These are phyloP conservation scores for Megaptera novaeangliae DNA, from an alignment of 2,113 vertebrate species.

Conservation along the genomic window DNA sequence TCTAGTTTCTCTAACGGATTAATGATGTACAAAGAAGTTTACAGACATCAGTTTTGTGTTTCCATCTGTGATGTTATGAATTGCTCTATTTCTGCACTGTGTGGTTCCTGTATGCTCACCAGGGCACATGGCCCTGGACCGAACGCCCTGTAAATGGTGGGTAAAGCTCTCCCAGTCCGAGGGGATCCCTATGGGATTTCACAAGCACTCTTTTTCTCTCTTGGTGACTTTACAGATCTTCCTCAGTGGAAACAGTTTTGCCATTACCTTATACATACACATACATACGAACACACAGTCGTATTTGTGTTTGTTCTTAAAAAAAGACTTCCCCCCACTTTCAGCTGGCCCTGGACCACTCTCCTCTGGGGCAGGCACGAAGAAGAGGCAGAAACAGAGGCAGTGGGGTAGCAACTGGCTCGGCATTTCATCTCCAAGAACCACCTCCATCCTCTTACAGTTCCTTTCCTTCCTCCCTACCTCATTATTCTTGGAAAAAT, in stretches of 20 bases:
- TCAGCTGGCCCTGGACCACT: neutral
- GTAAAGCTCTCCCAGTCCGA: neutral
- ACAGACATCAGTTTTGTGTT: constrained; percentile 55
- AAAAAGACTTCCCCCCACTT: neutral
- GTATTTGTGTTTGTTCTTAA: neutral
- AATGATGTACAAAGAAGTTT: constrained; percentile 64
- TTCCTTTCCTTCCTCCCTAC: neutral
- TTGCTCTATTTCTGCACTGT: constrained; percentile 48
- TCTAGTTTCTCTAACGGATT: constrained; percentile 59
- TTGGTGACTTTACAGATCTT: neutral
- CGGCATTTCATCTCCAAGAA: neutral
- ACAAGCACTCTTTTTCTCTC: neutral
- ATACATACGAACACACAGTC: neutral
- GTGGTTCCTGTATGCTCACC: constrained; percentile 33
- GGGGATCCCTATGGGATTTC: neutral
- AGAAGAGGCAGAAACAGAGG: neutral
- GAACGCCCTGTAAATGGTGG: neutral
- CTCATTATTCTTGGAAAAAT: neutral
- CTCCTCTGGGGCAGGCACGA: neutral
- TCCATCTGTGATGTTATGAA: constrained; percentile 23
- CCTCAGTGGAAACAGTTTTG: constrained; percentile 26
- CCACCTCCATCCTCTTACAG: neutral
- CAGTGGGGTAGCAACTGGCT: neutral
- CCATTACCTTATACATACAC: neutral
- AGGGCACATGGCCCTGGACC: neutral